Base-by-base conservation (phyloP, 2,888 invertebrate genomes). In the Andrena dorsata region DNA sequence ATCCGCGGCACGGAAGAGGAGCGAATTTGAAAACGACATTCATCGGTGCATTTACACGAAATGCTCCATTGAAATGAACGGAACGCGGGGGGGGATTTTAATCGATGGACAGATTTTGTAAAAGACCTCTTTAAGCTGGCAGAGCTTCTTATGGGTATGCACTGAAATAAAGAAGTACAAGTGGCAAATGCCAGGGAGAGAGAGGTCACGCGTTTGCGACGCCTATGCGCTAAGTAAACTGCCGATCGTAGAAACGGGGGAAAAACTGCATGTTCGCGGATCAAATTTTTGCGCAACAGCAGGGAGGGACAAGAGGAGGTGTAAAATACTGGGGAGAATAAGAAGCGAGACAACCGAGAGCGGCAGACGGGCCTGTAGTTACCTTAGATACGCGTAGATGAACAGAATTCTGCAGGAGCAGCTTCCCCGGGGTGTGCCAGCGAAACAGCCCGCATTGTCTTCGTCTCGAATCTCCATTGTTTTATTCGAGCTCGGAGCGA, bases 381-480 rank as follows among this genome's bases (percentile, higher is more conserved):
- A 68, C 47, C 68, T 76, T 71, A 72, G 68, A 68, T 63, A 71
- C 73, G 74, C 73, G 65, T 41, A 49, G 56, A 70, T 63, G 61
- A 49, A 70, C 56, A 84, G 76, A 79, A 83, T 84, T 83, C 76
- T 71, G 53, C 26, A 7, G 66, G 56, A 82, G 61, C 66, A 74
- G 28, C 83, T 66, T 70, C 16, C 32, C 4, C 23, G 41, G 23
- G 26, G 61, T 49, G 51, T 32, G 26, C 56, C 68, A 8, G 53
- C n/a, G 68, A 72, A 70, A 13, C 76, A 76, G 63, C 69, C 73
- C 64, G 76, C 76, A 84, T 84, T 82, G 84, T 85, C 82, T 85
- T 65, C 76, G 73, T 32, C 68, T 69, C 70, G 74, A 79, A 84
- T 82, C 76, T 76, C 84, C 84, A 85, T 84, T 85, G 85, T 84